Base-by-base conservation (phyloP, 2,888 invertebrate species). In the Cylloceria caligata region DNA sequence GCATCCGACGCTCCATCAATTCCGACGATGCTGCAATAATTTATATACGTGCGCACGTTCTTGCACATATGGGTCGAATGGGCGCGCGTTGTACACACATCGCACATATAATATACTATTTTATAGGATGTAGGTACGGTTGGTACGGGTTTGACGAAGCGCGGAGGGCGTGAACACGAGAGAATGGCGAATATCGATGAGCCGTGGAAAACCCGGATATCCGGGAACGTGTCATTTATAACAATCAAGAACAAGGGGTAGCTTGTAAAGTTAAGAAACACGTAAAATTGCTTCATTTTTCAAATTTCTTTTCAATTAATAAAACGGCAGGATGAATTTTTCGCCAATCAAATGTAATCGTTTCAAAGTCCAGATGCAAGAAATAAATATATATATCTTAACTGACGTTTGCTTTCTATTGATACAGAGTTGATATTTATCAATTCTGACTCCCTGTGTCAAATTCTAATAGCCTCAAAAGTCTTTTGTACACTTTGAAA, bases 1-100 rank as follows among this genome's bases (percentile, higher is more conserved):
- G 45, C 39, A 24, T 49, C 60, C 75, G 71, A 75, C 80, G 73
- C 79, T 84, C 82, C 85, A 84, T 85, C 85, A 83, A 83, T 83
- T 80, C 75, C 75, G 49, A 69, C 72, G 68, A 30, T 75, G 75
- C 64, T 55, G 16, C 74, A 79, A 85, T 81, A 83, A 86, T 86
- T 85, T 86, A 85, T 81, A 81, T 74, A 21, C 39, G 62, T 30
- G 11, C 55, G 49, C 64, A n/a, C n/a, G n/a, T n/a, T 60, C 24
- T 49, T 4, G 55, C 30, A 36, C 52, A 21, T 36, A 47, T 9
- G n/a, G 11, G 6, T 13, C 49, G 80, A 81, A 84, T 81, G 79
- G 81, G 64, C 16, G 62, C 64, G 16, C 52, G 60, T 39, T 69
- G 30, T 72, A 47, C 57, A 55, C 65, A 67, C 67, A 55, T 65